Evolutionary conservation across 2,888 invertebrate genomes (phyloP).

Genomic region (Aradus depressus): DNA sequence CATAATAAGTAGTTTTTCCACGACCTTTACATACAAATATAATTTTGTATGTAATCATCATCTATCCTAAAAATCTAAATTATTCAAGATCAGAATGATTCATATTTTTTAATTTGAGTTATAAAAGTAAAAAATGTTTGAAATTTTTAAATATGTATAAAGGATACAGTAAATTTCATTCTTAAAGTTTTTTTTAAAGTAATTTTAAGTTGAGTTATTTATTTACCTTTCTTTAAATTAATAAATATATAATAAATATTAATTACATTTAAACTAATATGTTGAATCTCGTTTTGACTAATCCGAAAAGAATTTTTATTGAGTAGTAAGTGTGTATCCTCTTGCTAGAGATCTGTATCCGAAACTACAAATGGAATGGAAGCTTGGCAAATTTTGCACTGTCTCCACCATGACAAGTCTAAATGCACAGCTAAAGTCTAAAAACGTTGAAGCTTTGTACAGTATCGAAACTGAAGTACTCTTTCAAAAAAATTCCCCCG

Average conservation of each 20-base stretch:
- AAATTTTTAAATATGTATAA: too few relatives aligned
- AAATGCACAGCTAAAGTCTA: constrained; percentile 3
- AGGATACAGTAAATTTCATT: too few relatives aligned
- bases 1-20: too few relatives aligned
- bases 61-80: too few relatives aligned
- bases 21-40: too few relatives aligned
- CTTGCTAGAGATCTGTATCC: constrained; percentile 46
- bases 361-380: constrained; percentile 48
- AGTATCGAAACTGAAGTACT: constrained; percentile 7
- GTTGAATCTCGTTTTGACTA: background rate
- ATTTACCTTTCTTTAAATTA: too few relatives aligned
- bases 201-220: too few relatives aligned
- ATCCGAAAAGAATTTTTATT: background rate
- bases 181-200: too few relatives aligned
- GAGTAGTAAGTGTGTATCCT: constrained; percentile 7
- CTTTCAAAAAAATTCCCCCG: constrained; percentile 5
- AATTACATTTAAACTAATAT: background rate
- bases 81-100: too few relatives aligned
- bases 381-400: constrained; percentile 50
- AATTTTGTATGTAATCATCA: too few relatives aligned
- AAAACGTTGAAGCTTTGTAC: constrained; percentile 4
- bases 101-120: too few relatives aligned
- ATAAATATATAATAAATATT: background rate
- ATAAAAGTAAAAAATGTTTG: too few relatives aligned
- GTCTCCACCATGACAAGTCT: constrained; percentile 39